phyloP scores from a whole-genome alignment of 1,140 invertebrate genomes.

The Brachionus rotundiformis region DNA sequence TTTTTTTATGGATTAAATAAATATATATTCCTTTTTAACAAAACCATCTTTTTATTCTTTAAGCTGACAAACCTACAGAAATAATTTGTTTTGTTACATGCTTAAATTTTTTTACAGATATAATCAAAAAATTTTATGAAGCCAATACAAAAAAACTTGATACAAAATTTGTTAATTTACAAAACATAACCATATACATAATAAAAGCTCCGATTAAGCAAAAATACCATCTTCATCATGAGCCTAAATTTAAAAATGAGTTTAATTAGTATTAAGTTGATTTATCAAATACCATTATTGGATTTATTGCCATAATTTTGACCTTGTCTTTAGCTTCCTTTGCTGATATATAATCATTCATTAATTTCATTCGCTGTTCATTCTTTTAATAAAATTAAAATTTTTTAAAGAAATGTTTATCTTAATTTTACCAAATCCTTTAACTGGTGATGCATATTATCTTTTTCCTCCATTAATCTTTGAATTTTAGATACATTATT shows the following conservation, averaged over 20 bases:
- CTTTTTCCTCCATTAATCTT: slow-evolving; percentile 61
- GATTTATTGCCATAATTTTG: slow-evolving; percentile 34
- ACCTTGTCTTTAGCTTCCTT: slow-evolving; percentile 50
- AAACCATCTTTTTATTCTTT: not conserved
- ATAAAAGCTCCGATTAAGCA: not conserved
- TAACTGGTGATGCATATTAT: slow-evolving; percentile 60
- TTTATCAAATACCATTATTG: slow-evolving; percentile 17
- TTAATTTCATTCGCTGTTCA: slow-evolving; percentile 49
- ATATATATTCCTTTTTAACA: not conserved
- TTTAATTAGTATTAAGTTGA: not conserved
- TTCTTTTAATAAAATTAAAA: slow-evolving; percentile 16
- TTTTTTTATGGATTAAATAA: not conserved
- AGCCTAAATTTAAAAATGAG: not conserved
- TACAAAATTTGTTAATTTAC: not conserved
- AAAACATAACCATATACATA: not conserved
- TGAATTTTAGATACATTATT: slow-evolving; percentile 61
- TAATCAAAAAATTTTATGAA: not conserved
- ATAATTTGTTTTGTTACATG: not conserved
- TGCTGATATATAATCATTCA: slow-evolving; percentile 46
- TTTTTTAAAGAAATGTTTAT: not conserved
- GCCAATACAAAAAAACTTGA: not conserved
- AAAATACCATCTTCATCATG: slow-evolving; percentile 51
- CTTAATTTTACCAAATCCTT: slow-evolving; percentile 60
- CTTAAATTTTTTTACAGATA: not conserved
- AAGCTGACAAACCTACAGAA: not conserved